Evolutionary conservation across 2,113 vertebrate species (phyloP), one percentile per base, ranked within the genome.

Genomic region (Aramus guarauna): DNA sequence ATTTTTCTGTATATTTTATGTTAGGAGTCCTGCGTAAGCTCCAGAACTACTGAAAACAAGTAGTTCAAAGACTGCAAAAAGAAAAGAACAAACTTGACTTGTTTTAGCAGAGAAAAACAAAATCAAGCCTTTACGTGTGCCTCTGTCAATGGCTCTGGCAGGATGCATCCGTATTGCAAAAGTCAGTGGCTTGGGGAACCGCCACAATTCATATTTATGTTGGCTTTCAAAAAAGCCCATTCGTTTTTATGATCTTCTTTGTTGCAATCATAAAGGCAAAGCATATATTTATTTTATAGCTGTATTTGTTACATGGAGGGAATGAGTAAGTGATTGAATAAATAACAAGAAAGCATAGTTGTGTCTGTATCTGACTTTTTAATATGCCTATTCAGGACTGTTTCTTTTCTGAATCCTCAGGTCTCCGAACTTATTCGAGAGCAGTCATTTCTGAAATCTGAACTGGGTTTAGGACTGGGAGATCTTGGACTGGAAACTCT

Each of bases 381-480:
- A 15, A 55, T 60, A 10, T 79, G 53, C 53, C 76, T 91, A 52
- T 73, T 91, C 2, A 27, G 58, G n/a, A 34, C 55, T 90, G 20
- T 23, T 93, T 85, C 82, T 96, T 96, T 97, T 93, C 52, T 96
- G 30, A 79, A 92, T 76, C 69, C 86, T 43, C 96, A 99, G 99
- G 98, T 99, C 79, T 99, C 98, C 2, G 99, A 99, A 92, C 98
- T 99, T 68, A 98, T 99, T 93, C 98, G 98, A 95, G 99, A 99
- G 84, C 99, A 99, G 96, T 98, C 99, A 37, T 98, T 98, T 94
- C 98, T 99, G 91, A 99, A 99, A 92, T 99, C 99, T 43, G 99
- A 99, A 96, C 96, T 99, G 72, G 97, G 98, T 56, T 97, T 98
- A 32, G 98, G 97, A 39, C 98, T 98, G 27, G 98, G 98, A 81